Evolutionary conservation across 2,888 invertebrate species (phyloP), one percentile per base, ranked within the genome.

Genomic region (Neoascia interrupta): DNA sequence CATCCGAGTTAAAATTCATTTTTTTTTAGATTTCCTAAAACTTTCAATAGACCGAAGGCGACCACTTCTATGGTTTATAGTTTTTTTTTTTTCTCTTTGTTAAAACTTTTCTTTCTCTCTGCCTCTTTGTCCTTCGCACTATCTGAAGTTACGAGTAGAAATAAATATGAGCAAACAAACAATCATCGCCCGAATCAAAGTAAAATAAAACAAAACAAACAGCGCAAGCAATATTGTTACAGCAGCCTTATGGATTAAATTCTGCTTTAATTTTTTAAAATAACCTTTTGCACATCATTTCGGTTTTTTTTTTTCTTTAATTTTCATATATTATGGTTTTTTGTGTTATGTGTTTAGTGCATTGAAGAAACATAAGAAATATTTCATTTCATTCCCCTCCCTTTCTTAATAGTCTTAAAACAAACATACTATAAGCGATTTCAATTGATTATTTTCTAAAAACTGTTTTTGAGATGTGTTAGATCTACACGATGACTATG

Each of bases 1-100:
- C 51, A 63, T 76, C 64, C 70, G 37, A 74, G 43, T 64, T 76
- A 58, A 64, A 39, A 76, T 51, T 36, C 43, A 64, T 56, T 64
- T 76, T 76, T n/a, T 41, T 69, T 53, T 64, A 64, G 13, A 47
- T 51, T 76, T 76, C 60, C 60, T 53, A 63, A 64, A 75, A 51
- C n/a, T n/a, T n/a, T n/a, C n/a, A n/a, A 61, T 51, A 41, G 58
- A 72, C 47, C 64, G 43, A 47, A 53, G 53, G 58, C 58, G 15
- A 39, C 45, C 23, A 63, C 56, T 18, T 13, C 49, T n/a, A n/a
- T n/a, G n/a, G n/a, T n/a, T n/a, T n/a, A n/a, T n/a, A n/a, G n/a
- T n/a, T n/a, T n/a, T n/a, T n/a, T n/a, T n/a, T n/a, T n/a, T n/a
- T n/a, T n/a, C n/a, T n/a, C n/a, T n/a, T n/a, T n/a, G n/a, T n/a